Evolutionary conservation across 2,888 invertebrate species (phyloP), one percentile per base, ranked within the genome.

Genomic region (Melipona bicolor): DNA sequence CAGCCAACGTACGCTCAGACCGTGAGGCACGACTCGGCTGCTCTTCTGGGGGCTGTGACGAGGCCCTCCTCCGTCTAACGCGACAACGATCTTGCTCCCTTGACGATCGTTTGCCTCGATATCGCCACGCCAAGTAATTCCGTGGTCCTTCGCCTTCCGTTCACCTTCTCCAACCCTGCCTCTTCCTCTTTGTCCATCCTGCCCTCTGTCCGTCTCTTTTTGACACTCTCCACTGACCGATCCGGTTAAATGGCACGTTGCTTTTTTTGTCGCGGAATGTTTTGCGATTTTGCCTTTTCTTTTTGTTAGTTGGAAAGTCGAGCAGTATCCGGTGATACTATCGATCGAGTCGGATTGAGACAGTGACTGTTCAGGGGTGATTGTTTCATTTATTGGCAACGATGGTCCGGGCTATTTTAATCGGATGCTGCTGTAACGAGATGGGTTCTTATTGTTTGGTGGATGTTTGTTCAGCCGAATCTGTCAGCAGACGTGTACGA

Each of bases 81-180:
- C 85, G 75, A 82, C 75, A 82, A 84, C 72, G 87, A 82, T 84
- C 89, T 88, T 81, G 65, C 79, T 85, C 88, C 88, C 88, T 81
- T 64, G 85, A 73, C 87, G 88, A 81, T 80, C 89, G 82, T 88
- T 88, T 68, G 72, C 69, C 80, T 9, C 64, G 87, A 88, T 88
- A 88, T 9, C 80, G 87, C 65, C 74, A 61, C 49, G 77, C 76
- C 79, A 62, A 82, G 88, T 81, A 88, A 88, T 84, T 84, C 74
- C 74, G 82, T 73, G 71, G 64, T 62, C 52, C 68, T 54, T 43
- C 69, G 36, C 54, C 43, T 43, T 43, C 43, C 21, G 69, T 67
- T 65, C 77, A 59, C 54, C 52, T 71, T 72, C 54, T 21, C 21
- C 73, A 56, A 81, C 69, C 21, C 13, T 52, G 17, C 43, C 21